Evolutionary conservation across 2,113 vertebrate species (phyloP).

Genomic region (Megaleporinus macrocephalus): DNA sequence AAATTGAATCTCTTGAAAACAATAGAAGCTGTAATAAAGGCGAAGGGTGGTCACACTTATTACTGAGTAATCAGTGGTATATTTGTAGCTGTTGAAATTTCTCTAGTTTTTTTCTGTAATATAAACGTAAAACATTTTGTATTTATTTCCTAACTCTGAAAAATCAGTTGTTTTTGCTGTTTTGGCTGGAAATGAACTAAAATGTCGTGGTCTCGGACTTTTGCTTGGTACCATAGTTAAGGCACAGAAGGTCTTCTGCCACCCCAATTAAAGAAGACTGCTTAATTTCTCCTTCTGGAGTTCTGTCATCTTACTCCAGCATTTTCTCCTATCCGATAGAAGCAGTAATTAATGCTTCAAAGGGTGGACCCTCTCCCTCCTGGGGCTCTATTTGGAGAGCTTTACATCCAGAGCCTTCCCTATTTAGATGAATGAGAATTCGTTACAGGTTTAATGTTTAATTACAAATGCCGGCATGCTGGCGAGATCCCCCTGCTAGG

Average conservation of each 20-base stretch:
- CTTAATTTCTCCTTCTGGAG: constrained; percentile 55
- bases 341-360: constrained; percentile 77
- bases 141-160: too few species aligned
- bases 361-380: constrained; percentile 67
- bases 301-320: constrained; percentile 64
- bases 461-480: constrained; percentile 65
- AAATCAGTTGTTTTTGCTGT: too few species aligned
- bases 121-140: too few species aligned
- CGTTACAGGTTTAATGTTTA: constrained; percentile 74
- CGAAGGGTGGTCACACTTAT: too few species aligned
- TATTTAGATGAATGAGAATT: constrained; percentile 73
- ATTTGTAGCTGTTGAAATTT: too few species aligned
- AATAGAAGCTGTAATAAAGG: too few species aligned
- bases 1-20: too few species aligned
- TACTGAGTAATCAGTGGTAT: too few species aligned
- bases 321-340: constrained; percentile 53
- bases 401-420: constrained; percentile 70
- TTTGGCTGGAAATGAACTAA: too few species aligned
- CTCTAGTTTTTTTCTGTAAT: too few species aligned
- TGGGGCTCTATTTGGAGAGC: constrained; percentile 69
- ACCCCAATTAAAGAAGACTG: constrained; percentile 68
- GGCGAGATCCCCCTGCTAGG: constrained; percentile 46
- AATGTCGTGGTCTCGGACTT: too few species aligned
- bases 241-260: constrained; percentile 19
- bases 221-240: neutral